phyloP scores from a whole-genome alignment of 2,888 invertebrate species.

The Brachypalpus laphriformis region DNA sequence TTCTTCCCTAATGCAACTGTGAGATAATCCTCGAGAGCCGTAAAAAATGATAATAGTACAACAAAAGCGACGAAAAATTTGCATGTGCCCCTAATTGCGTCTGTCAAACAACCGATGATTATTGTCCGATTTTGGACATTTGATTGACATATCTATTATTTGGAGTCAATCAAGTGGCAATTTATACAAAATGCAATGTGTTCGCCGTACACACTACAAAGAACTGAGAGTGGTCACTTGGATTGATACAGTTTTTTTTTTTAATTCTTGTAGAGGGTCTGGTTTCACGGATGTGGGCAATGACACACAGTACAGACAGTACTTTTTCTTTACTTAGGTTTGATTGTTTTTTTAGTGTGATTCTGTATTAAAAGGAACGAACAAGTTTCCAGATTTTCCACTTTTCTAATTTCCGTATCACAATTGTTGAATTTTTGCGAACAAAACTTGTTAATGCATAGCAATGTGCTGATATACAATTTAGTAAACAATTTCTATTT shows the following conservation, averaged over 20 bases:
- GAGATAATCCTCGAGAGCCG: constrained; percentile 59
- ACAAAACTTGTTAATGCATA: too few species aligned
- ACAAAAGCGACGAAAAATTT: constrained; percentile 57
- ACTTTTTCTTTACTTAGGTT: too few species aligned
- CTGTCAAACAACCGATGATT: constrained; percentile 69
- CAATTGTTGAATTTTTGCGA: too few species aligned
- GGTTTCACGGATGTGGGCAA: too few species aligned
- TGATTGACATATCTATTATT: constrained; percentile 82
- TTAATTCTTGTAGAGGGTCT: not conserved
- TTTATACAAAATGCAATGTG: constrained; percentile 75
- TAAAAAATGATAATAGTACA: constrained; percentile 24
- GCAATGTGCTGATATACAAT: too few species aligned
- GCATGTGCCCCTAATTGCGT: constrained; percentile 72
- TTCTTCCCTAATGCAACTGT: constrained; percentile 20
- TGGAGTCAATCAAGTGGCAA: constrained; percentile 78
- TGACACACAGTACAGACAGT: too few species aligned
- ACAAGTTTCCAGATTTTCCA: too few species aligned
- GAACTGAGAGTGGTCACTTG: constrained; percentile 21
- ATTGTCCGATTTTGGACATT: constrained; percentile 76
- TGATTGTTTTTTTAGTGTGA: too few species aligned
- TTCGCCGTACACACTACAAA: not conserved
- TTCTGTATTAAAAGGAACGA: too few species aligned
- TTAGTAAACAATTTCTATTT: too few species aligned
- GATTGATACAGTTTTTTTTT: not conserved
- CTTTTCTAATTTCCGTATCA: too few species aligned